Evolutionary conservation across 2,888 invertebrate species (phyloP).

Genomic region (Bellardia pandia): DNA sequence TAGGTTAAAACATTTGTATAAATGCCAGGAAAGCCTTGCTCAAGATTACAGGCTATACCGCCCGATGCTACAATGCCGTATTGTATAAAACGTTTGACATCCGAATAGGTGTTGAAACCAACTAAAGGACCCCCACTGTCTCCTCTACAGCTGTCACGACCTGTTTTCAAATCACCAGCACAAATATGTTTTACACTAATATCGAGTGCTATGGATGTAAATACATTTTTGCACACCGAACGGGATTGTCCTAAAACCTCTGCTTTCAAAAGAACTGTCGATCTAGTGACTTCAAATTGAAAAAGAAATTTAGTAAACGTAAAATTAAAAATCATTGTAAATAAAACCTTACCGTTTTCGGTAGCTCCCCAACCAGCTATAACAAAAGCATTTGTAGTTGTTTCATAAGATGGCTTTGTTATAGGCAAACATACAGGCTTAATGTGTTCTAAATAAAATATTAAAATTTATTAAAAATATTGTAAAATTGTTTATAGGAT

Average conservation of each 20-base stretch:
- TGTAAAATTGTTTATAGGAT: too few relatives aligned
- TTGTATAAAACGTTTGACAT: conserved; percentile 77
- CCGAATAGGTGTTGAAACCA: conserved; percentile 75
- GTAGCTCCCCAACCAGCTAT: conserved; percentile 82
- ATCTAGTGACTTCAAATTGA: conserved; percentile 58
- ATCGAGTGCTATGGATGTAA: conserved; percentile 68
- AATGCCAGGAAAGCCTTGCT: conserved; percentile 85
- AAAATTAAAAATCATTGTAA: not conserved
- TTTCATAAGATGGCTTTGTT: conserved; percentile 62
- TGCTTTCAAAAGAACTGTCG: conserved; percentile 77
- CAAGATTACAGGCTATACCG: conserved; percentile 85
- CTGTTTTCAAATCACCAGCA: conserved; percentile 79
- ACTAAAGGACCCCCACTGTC: conserved; percentile 80
- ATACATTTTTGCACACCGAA: conserved; percentile 77
- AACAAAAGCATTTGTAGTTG: conserved; percentile 72
- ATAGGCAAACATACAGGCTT: conserved; percentile 81
- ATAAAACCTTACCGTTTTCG: conserved; percentile 71
- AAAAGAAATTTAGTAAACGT: not conserved
- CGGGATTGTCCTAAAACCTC: conserved; percentile 72
- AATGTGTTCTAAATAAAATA: conserved; percentile 75
- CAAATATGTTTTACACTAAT: conserved; percentile 78
- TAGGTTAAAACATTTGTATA: conserved; percentile 85
- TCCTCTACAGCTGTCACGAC: conserved; percentile 79
- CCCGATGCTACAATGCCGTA: conserved; percentile 88
- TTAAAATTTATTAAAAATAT: not conserved